phyloP scores from a whole-genome alignment of 1,140 invertebrate genomes.

The Bombus haemorrhoidalis region DNA sequence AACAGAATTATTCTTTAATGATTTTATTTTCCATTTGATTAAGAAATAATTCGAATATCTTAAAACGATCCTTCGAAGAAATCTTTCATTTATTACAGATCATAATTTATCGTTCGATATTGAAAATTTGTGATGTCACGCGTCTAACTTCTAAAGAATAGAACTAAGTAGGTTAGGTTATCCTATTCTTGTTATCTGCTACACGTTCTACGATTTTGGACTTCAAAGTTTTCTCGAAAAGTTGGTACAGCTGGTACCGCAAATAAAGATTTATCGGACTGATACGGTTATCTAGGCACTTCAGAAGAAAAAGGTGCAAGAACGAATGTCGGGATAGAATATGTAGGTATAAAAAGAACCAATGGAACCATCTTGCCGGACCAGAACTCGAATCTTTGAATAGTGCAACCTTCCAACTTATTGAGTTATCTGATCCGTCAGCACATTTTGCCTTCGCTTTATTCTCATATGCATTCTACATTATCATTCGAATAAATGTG shows the following conservation, averaged over 20 bases:
- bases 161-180: not conserved
- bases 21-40: no score
- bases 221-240: not conserved
- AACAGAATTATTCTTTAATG: not conserved
- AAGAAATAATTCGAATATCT: no score
- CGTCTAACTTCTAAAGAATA: not conserved
- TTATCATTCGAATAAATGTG: not conserved
- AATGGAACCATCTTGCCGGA: not conserved
- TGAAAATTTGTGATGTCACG: not conserved
- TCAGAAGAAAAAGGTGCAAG: not conserved
- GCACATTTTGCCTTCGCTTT: not conserved
- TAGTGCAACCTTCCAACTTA: not conserved
- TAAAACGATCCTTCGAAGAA: no score
- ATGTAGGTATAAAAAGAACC: slow-evolving; percentile 2
- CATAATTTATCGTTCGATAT: not conserved
- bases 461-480: not conserved
- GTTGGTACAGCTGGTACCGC: slow-evolving; percentile 10
- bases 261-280: slow-evolving; percentile 22
- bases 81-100: no score
- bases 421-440: slow-evolving; percentile 18
- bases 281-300: slow-evolving; percentile 10
- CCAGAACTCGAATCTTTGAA: not conserved
- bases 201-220: not conserved
- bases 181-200: not conserved
- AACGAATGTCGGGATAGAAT: slow-evolving; percentile 2